A percentile compares a stretch with the other conserved stretches of the same genome.
phyloP scores from a whole-genome alignment of 64 coral and sea anemone genomes.

The Montipora cactus region DNA sequence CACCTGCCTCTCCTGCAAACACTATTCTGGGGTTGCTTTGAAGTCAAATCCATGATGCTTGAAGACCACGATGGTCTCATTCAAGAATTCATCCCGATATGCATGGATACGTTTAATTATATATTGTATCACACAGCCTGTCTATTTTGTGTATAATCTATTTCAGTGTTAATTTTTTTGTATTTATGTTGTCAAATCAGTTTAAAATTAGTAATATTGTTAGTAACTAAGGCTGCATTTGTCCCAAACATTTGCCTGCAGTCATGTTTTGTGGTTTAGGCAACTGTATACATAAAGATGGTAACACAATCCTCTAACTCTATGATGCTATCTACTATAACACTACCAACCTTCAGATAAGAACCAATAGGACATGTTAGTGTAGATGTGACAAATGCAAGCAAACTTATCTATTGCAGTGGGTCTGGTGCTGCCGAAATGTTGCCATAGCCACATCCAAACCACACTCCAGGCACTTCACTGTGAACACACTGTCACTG shows the following conservation, averaged over 20 bases:
- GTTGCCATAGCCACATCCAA: background rate
- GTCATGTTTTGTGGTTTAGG: background rate
- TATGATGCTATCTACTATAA: too few species aligned
- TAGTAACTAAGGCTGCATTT: too few species aligned
- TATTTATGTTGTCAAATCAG: too few species aligned
- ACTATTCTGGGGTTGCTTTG: conserved; percentile 2
- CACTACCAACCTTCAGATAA: too few species aligned
- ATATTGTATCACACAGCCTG: too few species aligned
- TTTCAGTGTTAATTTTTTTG: too few species aligned
- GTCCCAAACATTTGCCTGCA: too few species aligned
- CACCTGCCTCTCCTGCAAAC: conserved; percentile 49
- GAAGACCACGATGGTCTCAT: conserved; percentile 33
- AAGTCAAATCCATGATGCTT: conserved; percentile 36
- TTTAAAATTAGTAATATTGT: too few species aligned
- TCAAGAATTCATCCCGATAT: conserved; percentile 9
- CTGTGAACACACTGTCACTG: background rate
- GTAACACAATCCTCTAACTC: background rate
- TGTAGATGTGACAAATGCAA: too few species aligned
- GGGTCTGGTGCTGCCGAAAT: conserved; percentile 20
- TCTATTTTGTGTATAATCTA: too few species aligned
- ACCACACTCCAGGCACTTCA: conserved; percentile 22
- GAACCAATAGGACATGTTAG: too few species aligned
- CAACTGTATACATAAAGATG: background rate
- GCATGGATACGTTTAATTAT: conserved; percentile 16
- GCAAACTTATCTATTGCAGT: background rate